Evolutionary conservation across 2,797 vertebrate genomes (phyloP).

Genomic region (Hyperoplus lanceolatus): DNA sequence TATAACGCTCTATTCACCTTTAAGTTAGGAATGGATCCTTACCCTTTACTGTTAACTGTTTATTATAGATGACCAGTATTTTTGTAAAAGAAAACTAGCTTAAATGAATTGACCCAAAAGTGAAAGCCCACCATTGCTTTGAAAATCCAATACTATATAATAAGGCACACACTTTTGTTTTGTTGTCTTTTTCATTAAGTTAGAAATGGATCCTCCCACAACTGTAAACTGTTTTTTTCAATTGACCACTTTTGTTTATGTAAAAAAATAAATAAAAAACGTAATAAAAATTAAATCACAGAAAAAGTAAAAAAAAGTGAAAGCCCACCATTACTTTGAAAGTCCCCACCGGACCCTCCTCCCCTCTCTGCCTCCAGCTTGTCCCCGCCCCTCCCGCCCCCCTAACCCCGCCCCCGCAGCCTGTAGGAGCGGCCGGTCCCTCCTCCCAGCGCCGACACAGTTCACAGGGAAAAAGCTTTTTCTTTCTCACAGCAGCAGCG

Average conservation of each 20-base stretch:
- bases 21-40: no score
- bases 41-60: no score
- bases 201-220: no score
- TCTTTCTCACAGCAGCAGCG: constrained; percentile 62
- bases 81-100: no score
- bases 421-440: constrained; percentile 80
- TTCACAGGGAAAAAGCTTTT: constrained; percentile 73
- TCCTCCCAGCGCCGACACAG: constrained; percentile 70
- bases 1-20: not conserved
- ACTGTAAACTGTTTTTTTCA: no score
- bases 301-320: not conserved
- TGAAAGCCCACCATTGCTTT: constrained; percentile 18
- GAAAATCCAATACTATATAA: constrained; percentile 24
- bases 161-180: no score
- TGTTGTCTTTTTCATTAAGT: no score
- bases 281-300: not conserved
- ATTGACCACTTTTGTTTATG: no score
- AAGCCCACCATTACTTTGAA: constrained; percentile 44
- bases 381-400: not conserved
- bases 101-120: not conserved
- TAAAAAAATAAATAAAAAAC: no score
- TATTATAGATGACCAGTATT: no score
- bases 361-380: not conserved
- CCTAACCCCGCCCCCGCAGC: constrained; percentile 19
- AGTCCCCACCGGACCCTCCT: fast-evolving